These are phyloP conservation scores for Amblyjoppa fuscipennis DNA, from an alignment of 2,888 invertebrate species.

Conservation along the genomic window DNA sequence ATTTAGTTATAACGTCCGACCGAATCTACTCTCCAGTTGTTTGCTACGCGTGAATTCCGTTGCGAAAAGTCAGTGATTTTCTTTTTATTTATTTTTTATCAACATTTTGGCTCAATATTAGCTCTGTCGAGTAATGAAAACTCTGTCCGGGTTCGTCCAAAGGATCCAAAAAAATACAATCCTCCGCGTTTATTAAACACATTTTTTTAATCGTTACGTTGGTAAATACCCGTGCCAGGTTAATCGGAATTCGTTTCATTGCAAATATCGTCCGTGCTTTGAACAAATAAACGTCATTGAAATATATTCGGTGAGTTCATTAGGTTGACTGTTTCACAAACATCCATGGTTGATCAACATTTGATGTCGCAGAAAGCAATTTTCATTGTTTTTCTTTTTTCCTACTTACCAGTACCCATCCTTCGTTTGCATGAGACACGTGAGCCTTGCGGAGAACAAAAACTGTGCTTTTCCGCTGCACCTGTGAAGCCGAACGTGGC, in stretches of 20 bases:
- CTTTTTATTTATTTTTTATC: not conserved
- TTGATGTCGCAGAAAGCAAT: not conserved
- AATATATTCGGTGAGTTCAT: not conserved
- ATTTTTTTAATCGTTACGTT: not conserved
- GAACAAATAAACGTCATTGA: not conserved
- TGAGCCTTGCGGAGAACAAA: not conserved
- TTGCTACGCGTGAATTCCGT: not conserved
- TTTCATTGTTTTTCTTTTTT: not conserved
- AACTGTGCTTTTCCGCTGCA: conserved; percentile 12
- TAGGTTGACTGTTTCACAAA: not conserved
- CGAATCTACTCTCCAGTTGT: not conserved
- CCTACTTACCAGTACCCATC: too few species aligned
- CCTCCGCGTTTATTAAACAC: not conserved
- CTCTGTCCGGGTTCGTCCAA: not conserved
- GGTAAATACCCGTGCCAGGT: not conserved
- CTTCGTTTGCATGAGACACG: not conserved
- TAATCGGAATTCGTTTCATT: not conserved
- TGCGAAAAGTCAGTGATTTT: conserved; percentile 1
- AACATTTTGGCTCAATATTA: not conserved
- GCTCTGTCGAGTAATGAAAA: not conserved
- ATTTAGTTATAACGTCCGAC: conserved; percentile 38
- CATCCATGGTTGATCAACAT: not conserved
- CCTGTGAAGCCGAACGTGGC: not conserved
- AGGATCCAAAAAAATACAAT: not conserved
- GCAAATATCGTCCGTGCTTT: not conserved